A percentile compares a stretch with the other conserved stretches of the same genome.
Conservation (phyloP, 37 sponge, comb jelly and placozoan species). For the Crambe crambe region DNA sequence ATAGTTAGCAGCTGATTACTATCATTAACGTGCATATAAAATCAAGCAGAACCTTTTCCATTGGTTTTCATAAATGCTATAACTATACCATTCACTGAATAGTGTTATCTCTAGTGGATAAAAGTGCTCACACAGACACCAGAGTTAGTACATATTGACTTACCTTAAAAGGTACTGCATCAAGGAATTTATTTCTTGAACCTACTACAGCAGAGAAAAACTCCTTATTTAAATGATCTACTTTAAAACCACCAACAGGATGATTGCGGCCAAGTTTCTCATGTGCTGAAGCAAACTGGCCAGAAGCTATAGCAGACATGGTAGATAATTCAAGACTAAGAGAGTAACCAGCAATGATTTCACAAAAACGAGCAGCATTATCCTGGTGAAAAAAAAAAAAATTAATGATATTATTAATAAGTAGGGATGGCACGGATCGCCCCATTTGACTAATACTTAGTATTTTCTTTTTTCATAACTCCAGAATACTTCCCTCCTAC, state of each 20-base stretch:
- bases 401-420: not conserved
- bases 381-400: constrained; percentile 25
- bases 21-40: no score
- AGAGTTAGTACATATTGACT: constrained; percentile 22
- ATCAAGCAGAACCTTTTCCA: no score
- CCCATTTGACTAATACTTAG: no score
- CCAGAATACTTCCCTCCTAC: no score
- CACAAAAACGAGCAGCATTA: constrained; percentile 44
- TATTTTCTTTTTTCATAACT: no score
- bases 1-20: no score
- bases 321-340: constrained; percentile 73
- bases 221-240: constrained; percentile 28
- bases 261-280: constrained; percentile 77
- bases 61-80: no score
- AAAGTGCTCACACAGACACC: no score
- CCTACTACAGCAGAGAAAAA: constrained; percentile 55
- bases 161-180: constrained; percentile 39
- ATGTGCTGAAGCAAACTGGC: constrained; percentile 80
- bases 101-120: no score
- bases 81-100: no score
- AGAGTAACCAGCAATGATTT: constrained; percentile 71
- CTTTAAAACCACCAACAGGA: constrained; percentile 59
- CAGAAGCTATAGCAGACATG: constrained; percentile 67
- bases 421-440: not conserved
- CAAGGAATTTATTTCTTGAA: constrained; percentile 21